Percentiles rank a stretch among this genome's conserved stretches.
phyloP scores from a whole-genome alignment of 2,888 invertebrate species.

The Dasypolia templi region DNA sequence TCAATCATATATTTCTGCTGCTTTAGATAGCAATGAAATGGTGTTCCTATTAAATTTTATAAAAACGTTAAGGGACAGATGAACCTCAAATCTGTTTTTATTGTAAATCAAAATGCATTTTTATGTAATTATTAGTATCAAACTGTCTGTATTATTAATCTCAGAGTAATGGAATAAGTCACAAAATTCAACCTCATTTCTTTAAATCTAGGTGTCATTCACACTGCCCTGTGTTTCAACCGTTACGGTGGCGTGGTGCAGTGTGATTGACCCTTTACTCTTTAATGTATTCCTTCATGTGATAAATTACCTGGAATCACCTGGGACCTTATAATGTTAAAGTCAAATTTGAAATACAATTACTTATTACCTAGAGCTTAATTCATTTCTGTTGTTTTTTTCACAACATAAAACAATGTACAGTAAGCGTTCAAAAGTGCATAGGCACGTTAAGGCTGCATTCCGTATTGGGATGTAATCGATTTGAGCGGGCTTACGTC shows the following conservation, averaged over 20 bases:
- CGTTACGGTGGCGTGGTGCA: background rate
- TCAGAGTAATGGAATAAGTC: background rate
- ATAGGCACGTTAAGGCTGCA: too few relatives aligned
- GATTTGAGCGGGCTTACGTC: too few relatives aligned
- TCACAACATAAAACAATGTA: background rate
- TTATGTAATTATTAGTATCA: background rate
- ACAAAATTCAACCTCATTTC: background rate
- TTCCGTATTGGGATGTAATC: too few relatives aligned
- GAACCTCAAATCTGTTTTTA: background rate
- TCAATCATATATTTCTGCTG: background rate
- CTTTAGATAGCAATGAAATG: background rate
- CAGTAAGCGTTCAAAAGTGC: too few relatives aligned
- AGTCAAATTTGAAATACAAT: background rate
- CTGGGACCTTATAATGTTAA: background rate
- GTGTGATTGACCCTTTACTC: background rate
- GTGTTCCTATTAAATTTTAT: background rate
- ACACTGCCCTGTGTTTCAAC: background rate
- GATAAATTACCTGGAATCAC: background rate
- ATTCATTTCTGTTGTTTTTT: background rate
- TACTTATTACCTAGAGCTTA: background rate
- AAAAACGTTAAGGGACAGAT: background rate
- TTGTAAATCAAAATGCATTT: constrained; percentile 9
- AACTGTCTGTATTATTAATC: background rate
- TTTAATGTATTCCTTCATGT: background rate
- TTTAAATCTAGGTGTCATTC: background rate